phyloP scores from a whole-genome alignment of 2,797 vertebrate genomes.

The Crenichthys baileyi region DNA sequence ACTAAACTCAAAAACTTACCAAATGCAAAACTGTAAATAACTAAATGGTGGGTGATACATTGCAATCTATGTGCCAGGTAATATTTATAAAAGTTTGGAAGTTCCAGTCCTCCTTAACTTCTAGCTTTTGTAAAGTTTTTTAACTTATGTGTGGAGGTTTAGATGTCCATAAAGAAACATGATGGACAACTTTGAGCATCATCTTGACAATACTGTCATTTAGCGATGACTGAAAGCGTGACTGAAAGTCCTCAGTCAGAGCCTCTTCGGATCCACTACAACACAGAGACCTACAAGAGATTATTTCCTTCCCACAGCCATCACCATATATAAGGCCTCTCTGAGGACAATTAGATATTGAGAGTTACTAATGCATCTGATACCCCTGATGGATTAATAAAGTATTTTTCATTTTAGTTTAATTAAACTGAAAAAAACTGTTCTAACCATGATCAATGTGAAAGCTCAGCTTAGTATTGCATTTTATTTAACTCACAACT shows the following conservation, averaged over 20 bases:
- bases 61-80: no score
- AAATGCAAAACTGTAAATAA: background rate
- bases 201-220: background rate
- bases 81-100: no score
- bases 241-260: background rate
- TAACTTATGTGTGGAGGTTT: no score
- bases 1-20: background rate
- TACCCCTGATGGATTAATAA: background rate
- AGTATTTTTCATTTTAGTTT: background rate
- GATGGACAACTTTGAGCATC: no score
- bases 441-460: background rate
- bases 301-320: background rate
- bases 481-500: background rate
- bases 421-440: background rate
- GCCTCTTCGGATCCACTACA: background rate
- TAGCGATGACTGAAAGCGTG: background rate
- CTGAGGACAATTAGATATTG: background rate
- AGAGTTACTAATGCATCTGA: background rate
- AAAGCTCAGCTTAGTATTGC: background rate
- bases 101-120: no score
- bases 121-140: no score
- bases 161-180: no score
- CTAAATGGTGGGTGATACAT: no score
- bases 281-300: background rate
- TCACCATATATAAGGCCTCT: background rate